Evolutionary conservation across 2,888 invertebrate genomes (phyloP).

Genomic region (Sminthurides aquaticus): DNA sequence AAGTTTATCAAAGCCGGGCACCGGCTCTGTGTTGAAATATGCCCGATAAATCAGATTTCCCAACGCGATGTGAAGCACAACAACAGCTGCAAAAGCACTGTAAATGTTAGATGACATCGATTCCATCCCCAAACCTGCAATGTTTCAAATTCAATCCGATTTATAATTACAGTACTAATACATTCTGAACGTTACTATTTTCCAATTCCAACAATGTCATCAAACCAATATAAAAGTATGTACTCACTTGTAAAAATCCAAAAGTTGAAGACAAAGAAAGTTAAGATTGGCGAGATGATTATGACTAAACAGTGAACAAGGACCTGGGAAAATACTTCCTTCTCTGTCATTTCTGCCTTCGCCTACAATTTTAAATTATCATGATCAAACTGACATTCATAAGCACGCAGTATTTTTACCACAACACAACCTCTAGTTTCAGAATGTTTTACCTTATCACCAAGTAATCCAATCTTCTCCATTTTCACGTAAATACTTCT

Average conservation of each 20-base stretch:
- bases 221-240: too few species aligned
- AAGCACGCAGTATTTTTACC: too few species aligned
- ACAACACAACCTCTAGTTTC: too few species aligned
- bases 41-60: conserved; percentile 72
- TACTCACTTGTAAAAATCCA: conserved; percentile 65
- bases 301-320: conserved; percentile 69
- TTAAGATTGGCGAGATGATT: conserved; percentile 64
- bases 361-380: not conserved
- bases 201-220: too few species aligned
- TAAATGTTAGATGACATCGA: conserved; percentile 64
- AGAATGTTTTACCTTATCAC: not conserved
- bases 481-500: too few species aligned
- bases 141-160: conserved; percentile 23
- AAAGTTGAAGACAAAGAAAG: conserved; percentile 64
- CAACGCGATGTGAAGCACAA: conserved; percentile 66
- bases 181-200: not conserved
- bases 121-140: conserved; percentile 51
- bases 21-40: conserved; percentile 53
- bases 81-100: conserved; percentile 66
- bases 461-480: not conserved
- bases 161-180: not conserved
- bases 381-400: too few species aligned
- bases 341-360: conserved; percentile 55
- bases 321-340: conserved; percentile 66
- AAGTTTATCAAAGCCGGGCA: conserved; percentile 41